Evolutionary conservation across 2,888 invertebrate species (phyloP).

Genomic region (Phalera bucephala): DNA sequence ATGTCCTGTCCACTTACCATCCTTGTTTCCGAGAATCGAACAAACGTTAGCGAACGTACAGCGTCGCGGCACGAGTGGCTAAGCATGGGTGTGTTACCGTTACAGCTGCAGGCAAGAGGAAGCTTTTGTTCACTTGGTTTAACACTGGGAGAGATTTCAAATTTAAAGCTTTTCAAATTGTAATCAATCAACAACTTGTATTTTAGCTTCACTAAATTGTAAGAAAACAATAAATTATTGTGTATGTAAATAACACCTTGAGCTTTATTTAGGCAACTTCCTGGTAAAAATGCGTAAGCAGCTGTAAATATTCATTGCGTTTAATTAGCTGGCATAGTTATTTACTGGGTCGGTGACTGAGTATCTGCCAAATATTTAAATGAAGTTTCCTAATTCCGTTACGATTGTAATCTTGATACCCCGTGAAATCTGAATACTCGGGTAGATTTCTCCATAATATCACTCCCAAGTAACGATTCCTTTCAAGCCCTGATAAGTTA

Average conservation of each 20-base stretch:
- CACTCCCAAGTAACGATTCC: no score
- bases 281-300: slow-evolving; percentile 45
- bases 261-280: slow-evolving; percentile 77
- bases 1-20: slow-evolving; percentile 64
- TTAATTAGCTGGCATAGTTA: slow-evolving; percentile 37
- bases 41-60: slow-evolving; percentile 36
- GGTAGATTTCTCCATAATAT: neutral
- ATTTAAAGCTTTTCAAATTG: slow-evolving; percentile 78
- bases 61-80: slow-evolving; percentile 62
- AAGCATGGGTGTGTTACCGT: slow-evolving; percentile 62
- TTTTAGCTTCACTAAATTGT: slow-evolving; percentile 83
- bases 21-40: slow-evolving; percentile 53
- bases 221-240: slow-evolving; percentile 83
- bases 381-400: slow-evolving; percentile 8
- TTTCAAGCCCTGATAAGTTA: no score
- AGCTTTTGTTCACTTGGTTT: slow-evolving; percentile 70
- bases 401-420: slow-evolving; percentile 24
- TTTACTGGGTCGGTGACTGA: slow-evolving; percentile 35
- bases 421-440: neutral
- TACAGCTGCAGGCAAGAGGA: slow-evolving; percentile 65
- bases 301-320: slow-evolving; percentile 37
- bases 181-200: slow-evolving; percentile 80
- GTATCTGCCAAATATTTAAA: slow-evolving; percentile 32
- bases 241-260: slow-evolving; percentile 80
- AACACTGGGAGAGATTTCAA: slow-evolving; percentile 72